phyloP scores from a whole-genome alignment of 2,797 vertebrate species.

The Pangasius mekongensis region DNA sequence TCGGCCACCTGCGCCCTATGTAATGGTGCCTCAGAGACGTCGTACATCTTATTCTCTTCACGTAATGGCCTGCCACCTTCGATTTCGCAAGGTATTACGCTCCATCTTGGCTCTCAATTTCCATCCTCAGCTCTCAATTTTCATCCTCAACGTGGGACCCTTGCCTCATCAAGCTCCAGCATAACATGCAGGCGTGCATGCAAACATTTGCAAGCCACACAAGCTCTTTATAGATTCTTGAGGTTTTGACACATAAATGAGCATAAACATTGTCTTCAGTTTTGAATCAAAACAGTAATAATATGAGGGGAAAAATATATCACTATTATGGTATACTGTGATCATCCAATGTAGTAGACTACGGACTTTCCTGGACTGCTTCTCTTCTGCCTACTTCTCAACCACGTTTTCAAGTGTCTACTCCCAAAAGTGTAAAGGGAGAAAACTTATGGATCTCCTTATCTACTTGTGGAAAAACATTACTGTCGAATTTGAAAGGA shows the following conservation, averaged over 20 bases:
- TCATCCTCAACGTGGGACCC: conserved; percentile 24
- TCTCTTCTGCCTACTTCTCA: background rate
- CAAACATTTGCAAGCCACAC: background rate
- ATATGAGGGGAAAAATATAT: background rate
- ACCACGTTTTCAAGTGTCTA: background rate
- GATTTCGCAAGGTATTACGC: conserved; percentile 19
- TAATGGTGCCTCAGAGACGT: background rate
- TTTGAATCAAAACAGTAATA: background rate
- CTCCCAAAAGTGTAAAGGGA: background rate
- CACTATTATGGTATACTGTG: background rate
- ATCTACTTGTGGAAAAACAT: no score
- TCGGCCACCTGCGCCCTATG: background rate
- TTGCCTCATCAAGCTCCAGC: conserved; percentile 19
- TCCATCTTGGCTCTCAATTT: conserved; percentile 35
- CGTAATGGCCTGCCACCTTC: conserved; percentile 38
- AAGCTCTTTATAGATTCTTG: background rate
- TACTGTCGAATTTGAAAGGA: no score
- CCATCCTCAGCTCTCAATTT: conserved; percentile 44
- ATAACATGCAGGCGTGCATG: background rate
- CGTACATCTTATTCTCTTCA: conserved; percentile 10
- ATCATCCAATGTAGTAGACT: background rate
- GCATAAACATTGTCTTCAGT: background rate
- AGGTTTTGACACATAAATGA: conserved; percentile 4
- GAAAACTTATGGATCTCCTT: no score
- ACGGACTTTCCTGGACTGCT: background rate